phyloP scores from a whole-genome alignment of 2,797 vertebrate genomes.

The Esox masquinongy region DNA sequence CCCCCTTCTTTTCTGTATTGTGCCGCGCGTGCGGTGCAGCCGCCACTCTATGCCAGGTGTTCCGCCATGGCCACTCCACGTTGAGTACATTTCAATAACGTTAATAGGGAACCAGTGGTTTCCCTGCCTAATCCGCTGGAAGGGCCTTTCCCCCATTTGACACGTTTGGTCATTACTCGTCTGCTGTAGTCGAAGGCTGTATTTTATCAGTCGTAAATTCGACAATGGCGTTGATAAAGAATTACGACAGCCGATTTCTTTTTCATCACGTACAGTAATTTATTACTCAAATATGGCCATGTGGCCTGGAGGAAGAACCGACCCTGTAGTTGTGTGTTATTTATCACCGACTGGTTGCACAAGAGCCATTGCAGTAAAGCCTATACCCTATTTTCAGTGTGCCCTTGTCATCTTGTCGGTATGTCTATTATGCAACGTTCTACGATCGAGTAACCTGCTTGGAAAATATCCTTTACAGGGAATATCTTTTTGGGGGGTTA shows the following conservation, averaged over 20 bases:
- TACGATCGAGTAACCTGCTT: not conserved
- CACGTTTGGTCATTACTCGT: constrained; percentile 59
- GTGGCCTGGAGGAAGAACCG: not conserved
- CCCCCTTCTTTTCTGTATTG: not conserved
- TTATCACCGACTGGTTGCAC: not conserved
- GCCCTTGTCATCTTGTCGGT: not conserved
- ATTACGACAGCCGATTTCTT: constrained; percentile 14
- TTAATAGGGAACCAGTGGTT: constrained; percentile 68
- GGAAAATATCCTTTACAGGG: not conserved
- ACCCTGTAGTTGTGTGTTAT: not conserved
- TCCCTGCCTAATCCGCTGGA: constrained; percentile 67
- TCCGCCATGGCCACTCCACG: constrained; percentile 54
- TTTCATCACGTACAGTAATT: constrained; percentile 13
- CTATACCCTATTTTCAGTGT: not conserved
- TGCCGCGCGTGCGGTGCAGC: not conserved
- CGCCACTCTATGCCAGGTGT: constrained; percentile 62
- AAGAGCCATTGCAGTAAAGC: not conserved
- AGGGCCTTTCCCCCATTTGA: constrained; percentile 40
- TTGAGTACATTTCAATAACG: constrained; percentile 71
- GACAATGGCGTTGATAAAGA: constrained; percentile 28
- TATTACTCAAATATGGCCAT: constrained; percentile 8
- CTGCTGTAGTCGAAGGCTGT: constrained; percentile 13
- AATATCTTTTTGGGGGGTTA: not conserved
- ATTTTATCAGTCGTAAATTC: constrained; percentile 39
- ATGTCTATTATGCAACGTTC: not conserved